phyloP scores from a whole-genome alignment of 2,113 vertebrate genomes.

The Isurus oxyrinchus region DNA sequence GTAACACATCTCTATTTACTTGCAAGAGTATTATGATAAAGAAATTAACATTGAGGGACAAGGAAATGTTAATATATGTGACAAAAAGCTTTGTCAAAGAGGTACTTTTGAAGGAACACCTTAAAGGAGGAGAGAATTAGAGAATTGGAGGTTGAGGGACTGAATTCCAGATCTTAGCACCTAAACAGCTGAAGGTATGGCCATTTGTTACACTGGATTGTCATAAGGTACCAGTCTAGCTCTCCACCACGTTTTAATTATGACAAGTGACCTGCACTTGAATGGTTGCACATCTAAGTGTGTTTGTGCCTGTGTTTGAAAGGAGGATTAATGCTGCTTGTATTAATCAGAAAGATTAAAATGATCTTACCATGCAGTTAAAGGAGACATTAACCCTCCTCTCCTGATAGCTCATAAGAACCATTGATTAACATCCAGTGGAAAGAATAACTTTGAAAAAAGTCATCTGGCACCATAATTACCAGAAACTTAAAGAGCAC shows the following conservation, averaged over 20 bases:
- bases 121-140: background rate
- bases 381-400: background rate
- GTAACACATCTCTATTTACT: background rate
- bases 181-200: background rate
- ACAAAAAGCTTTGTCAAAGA: background rate
- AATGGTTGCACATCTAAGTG: background rate
- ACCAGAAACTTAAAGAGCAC: background rate
- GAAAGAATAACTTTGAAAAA: background rate
- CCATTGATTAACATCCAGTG: background rate
- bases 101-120: background rate
- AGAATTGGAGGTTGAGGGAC: background rate
- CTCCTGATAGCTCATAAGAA: background rate
- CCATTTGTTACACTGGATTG: too few relatives aligned
- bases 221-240: background rate
- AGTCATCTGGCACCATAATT: background rate
- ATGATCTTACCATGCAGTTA: background rate
- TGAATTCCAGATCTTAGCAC: background rate
- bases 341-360: slow-evolving; percentile 12
- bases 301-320: background rate
- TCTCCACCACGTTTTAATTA: background rate
- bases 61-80: background rate
- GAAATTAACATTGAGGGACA: background rate
- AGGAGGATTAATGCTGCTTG: background rate
- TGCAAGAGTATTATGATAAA: background rate
- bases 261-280: slow-evolving; percentile 25